Percentiles rank a stretch among this genome's conserved stretches.
phyloP scores from a whole-genome alignment of 2,888 invertebrate species.

The Trissoscelio sp. region DNA sequence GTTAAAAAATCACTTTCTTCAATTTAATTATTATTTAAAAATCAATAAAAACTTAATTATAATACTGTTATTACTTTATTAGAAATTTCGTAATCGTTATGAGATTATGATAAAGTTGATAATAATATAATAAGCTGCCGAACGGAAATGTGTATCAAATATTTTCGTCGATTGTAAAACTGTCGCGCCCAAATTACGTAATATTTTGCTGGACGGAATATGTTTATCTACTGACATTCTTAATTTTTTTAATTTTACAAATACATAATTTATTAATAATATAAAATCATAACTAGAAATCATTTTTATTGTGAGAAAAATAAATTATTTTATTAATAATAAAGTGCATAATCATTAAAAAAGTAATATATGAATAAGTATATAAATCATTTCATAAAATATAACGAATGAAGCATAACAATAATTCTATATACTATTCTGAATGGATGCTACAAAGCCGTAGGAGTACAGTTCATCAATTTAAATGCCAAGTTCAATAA shows the following conservation, averaged over 20 bases:
- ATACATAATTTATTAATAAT: too few species aligned
- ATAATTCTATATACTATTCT: too few species aligned
- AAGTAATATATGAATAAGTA: too few species aligned
- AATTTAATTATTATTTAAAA: not conserved
- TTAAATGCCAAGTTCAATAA: constrained; percentile 1
- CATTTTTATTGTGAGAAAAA: too few species aligned
- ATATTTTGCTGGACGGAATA: not conserved
- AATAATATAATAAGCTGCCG: not conserved
- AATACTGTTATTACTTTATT: not conserved
- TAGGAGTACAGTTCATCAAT: not conserved
- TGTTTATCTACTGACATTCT: constrained; percentile 7
- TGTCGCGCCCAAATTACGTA: not conserved
- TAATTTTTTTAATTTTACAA: too few species aligned
- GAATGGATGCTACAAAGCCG: not conserved
- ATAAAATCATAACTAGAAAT: too few species aligned
- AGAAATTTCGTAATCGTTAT: not conserved
- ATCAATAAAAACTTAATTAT: constrained; percentile 1
- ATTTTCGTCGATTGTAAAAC: too few species aligned
- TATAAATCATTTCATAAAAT: too few species aligned
- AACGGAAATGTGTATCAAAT: too few species aligned
- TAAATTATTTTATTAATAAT: too few species aligned
- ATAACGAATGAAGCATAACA: too few species aligned
- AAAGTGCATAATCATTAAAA: too few species aligned
- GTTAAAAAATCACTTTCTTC: not conserved
- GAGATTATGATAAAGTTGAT: not conserved